A percentile compares a stretch with the other conserved stretches of the same genome.
These are phyloP conservation scores for Sapajus apella DNA, from an alignment of 2,113 vertebrate genomes.

Conservation along the genomic window DNA sequence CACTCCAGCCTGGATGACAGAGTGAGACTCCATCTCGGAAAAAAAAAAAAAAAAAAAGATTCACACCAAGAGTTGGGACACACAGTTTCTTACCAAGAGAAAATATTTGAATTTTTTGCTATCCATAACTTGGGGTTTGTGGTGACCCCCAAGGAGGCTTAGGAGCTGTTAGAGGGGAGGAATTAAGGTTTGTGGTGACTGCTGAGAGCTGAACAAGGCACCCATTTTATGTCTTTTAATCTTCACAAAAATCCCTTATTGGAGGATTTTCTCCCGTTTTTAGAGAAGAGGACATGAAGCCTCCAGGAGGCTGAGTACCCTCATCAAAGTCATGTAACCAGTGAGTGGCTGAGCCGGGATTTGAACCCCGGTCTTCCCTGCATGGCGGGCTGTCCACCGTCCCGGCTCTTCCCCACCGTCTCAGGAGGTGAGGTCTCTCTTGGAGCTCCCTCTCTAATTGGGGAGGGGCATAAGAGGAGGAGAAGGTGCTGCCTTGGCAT, in stretches of 20 bases:
- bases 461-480: not conserved
- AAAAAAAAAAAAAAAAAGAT: not conserved
- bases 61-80: not conserved
- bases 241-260: not conserved
- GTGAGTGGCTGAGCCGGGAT: not conserved
- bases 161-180: not conserved
- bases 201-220: not conserved
- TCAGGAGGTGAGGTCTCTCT: not conserved
- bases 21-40: not conserved
- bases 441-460: not conserved
- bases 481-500: fast-evolving
- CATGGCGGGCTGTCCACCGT: not conserved
- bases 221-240: not conserved
- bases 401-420: not conserved
- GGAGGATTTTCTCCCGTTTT: not conserved
- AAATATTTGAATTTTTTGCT: not conserved
- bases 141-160: not conserved
- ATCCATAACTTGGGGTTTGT: not conserved
- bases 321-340: not conserved
- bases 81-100: not conserved
- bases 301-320: not conserved
- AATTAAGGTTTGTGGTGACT: not conserved
- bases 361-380: not conserved
- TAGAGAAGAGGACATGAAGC: not conserved
- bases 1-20: not conserved